Conservation (phyloP, 1,140 invertebrate species). For the Triops longicaudatus region DNA sequence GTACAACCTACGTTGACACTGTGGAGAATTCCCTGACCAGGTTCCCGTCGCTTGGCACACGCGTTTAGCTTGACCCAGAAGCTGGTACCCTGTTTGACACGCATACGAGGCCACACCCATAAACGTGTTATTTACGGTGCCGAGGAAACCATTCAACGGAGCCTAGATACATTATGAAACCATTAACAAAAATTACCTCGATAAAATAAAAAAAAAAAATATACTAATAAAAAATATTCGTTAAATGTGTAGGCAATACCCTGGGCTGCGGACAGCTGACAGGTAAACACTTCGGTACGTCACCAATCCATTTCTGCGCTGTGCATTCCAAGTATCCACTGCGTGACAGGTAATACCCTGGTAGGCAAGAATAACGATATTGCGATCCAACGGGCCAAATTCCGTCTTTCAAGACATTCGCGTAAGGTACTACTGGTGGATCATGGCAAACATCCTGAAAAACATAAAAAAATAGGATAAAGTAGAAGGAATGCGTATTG, state of each 20-base stretch:
- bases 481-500: not conserved
- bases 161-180: conserved; percentile 3
- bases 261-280: not conserved
- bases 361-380: conserved; percentile 30
- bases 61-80: conserved; percentile 36
- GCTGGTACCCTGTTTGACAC: conserved; percentile 39
- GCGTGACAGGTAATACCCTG: conserved; percentile 30
- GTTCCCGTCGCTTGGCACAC: conserved; percentile 39
- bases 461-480: not conserved
- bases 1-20: conserved; percentile 32
- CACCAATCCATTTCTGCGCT: conserved; percentile 28
- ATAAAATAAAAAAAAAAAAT: too few relatives aligned
- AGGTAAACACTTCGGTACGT: conserved; percentile 34
- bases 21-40: conserved; percentile 37
- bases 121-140: not conserved
- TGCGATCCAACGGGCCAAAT: not conserved
- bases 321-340: conserved; percentile 22
- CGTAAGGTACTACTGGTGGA: not conserved
- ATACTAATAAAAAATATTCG: not conserved
- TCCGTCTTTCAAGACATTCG: not conserved
- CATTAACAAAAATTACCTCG: too few relatives aligned
- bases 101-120: conserved; percentile 34
- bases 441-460: not conserved
- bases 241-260: not conserved
- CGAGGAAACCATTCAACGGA: not conserved